Base-by-base conservation (phyloP, 2,888 invertebrate species). In the Acronicta alni region DNA sequence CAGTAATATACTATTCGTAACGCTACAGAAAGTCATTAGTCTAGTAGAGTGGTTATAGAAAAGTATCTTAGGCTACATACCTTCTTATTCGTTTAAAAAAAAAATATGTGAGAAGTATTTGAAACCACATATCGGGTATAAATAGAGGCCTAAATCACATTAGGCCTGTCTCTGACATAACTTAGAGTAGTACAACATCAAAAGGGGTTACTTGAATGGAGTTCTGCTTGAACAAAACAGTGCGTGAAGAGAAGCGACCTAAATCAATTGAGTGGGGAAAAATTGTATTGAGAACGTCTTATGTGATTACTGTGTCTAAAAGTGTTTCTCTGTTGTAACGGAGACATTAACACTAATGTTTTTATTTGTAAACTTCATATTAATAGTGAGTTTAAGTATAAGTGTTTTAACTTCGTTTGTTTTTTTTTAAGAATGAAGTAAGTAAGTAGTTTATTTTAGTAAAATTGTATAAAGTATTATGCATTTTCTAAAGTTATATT, bases 131-230 rank as follows among this genome's bases (percentile, higher is more conserved):
- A 38, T 20, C 9, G 20, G 38, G 30, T 16, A 17, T 35, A 17
- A 20, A 46, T 49, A 47, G 15, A 47, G 41, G 32, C 57, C 17
- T 30, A 65, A 60, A 75, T 59, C 39, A 59, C 57, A 69, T 78
- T 72, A 67, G 49, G 39, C 46, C 45, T 68, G 67, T 61, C 37
- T 52, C 43, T 59, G 58, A 74, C 61, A 47, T 67, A 48, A 49
- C 57, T 66, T 46, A 43, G 61, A 68, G 61, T 64, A 68, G 52
- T 49, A 17, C 35, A 47, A 70, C 74, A 69, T 70, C 69, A 77
- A 77, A 78, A 72, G 68, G 67, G 72, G 47, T 66, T 63, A 42
- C 48, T 55, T 59, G 58, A 57, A 60, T 58, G 37, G 72, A 61
- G 69, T 64, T 65, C 65, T 62, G 64, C 67, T 56, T 57, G 58